Evolutionary conservation across 2,888 invertebrate genomes (phyloP).

Genomic region (Sthenelais limicola): DNA sequence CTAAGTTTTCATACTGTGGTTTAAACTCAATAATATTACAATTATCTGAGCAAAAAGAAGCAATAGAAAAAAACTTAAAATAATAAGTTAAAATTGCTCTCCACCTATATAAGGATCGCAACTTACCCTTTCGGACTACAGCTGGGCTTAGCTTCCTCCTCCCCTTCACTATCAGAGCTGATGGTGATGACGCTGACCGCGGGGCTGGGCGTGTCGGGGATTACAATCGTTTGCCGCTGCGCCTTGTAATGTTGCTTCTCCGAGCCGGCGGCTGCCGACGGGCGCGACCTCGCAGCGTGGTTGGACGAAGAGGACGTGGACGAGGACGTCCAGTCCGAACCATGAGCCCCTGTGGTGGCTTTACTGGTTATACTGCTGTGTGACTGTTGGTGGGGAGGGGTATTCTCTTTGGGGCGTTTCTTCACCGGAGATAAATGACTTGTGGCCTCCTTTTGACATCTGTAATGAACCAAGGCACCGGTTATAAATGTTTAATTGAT

Average conservation of each 20-base stretch:
- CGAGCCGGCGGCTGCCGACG: background rate
- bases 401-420: slow-evolving; percentile 96
- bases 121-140: slow-evolving; percentile 49
- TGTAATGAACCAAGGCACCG: background rate
- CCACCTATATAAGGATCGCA: background rate
- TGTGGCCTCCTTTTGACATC: slow-evolving; percentile 44
- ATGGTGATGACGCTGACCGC: slow-evolving; percentile 96
- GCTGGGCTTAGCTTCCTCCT: slow-evolving; percentile 61
- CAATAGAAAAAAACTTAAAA: no score
- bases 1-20: no score
- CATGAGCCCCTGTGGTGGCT: slow-evolving; percentile 54
- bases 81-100: no score
- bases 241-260: slow-evolving; percentile 39
- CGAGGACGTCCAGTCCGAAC: slow-evolving; percentile 41
- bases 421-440: slow-evolving; percentile 89
- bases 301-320: background rate
- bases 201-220: slow-evolving; percentile 84
- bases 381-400: slow-evolving; percentile 77
- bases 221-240: slow-evolving; percentile 79
- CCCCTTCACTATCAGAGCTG: slow-evolving; percentile 94
- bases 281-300: background rate
- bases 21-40: no score
- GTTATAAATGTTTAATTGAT: no score
- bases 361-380: slow-evolving; percentile 41
- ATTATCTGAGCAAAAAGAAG: no score